Evolutionary conservation across 2,888 invertebrate genomes (phyloP).

Genomic region (Ischnura elegans): DNA sequence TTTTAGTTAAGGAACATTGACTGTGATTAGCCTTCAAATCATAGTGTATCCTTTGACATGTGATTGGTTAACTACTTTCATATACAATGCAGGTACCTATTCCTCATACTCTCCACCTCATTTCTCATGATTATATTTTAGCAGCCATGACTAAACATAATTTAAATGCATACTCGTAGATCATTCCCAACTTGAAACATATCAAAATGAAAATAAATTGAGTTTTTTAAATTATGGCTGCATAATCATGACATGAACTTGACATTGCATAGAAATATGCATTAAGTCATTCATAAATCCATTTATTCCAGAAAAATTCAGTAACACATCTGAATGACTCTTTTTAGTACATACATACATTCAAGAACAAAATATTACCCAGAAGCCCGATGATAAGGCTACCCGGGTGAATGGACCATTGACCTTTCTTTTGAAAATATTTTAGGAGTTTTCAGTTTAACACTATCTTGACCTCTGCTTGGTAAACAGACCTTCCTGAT

Average conservation of each 20-base stretch:
- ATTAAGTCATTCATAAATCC: neutral
- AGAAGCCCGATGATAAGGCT: neutral
- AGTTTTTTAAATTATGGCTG: neutral
- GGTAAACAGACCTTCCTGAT: neutral
- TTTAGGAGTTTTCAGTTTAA: neutral
- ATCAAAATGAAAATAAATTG: neutral
- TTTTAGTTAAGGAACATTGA: neutral
- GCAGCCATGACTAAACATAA: neutral
- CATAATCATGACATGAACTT: neutral
- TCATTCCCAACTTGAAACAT: neutral
- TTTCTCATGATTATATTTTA: neutral
- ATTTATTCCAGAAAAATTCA: neutral
- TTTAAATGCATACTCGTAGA: neutral
- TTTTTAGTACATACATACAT: neutral
- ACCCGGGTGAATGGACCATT: neutral
- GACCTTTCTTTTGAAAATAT: neutral
- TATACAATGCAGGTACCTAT: neutral
- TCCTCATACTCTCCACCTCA: neutral
- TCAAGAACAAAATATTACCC: neutral
- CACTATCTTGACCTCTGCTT: neutral
- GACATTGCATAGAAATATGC: neutral
- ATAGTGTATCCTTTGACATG: neutral
- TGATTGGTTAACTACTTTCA: slow-evolving; percentile 8
- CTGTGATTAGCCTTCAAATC: neutral
- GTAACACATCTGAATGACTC: neutral